phyloP scores from a whole-genome alignment of 2,797 vertebrate genomes.

The Valencia hispanica region DNA sequence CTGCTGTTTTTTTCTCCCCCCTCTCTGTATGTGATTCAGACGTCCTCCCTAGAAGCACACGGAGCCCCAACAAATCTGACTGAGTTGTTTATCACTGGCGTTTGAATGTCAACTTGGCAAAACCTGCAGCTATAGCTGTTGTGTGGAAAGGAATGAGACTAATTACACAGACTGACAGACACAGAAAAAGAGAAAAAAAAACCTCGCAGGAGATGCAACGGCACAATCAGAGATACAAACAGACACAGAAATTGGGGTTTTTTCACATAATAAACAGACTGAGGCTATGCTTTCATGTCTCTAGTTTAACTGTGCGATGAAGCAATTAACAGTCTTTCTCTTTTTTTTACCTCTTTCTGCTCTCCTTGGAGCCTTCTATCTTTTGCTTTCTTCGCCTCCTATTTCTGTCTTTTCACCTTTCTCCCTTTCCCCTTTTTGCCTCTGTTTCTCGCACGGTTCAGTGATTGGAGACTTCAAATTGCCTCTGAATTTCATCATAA shows the following conservation, averaged over 20 bases:
- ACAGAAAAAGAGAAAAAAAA: conserved; percentile 24
- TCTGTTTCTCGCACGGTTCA: conserved; percentile 49
- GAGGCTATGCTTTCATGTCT: conserved; percentile 80
- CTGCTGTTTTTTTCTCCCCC: not conserved
- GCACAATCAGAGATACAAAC: conserved; percentile 59
- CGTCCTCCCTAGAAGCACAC: conserved; percentile 60
- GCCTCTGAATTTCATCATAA: conserved; percentile 76
- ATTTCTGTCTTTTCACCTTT: conserved; percentile 24
- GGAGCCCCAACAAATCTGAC: conserved; percentile 60
- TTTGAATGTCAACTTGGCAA: conserved; percentile 68
- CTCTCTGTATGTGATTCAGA: conserved; percentile 29
- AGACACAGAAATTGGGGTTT: conserved; percentile 20
- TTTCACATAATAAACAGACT: conserved; percentile 72
- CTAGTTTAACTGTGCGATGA: conserved; percentile 66
- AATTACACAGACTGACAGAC: conserved; percentile 69
- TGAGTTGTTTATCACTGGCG: conserved; percentile 67
- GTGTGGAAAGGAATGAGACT: conserved; percentile 62
- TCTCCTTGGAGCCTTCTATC: conserved; percentile 25
- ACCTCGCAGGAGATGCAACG: conserved; percentile 49
- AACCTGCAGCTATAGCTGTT: conserved; percentile 68
- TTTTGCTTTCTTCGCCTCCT: conserved; percentile 32
- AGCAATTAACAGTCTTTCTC: conserved; percentile 70
- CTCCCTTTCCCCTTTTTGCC: conserved; percentile 21
- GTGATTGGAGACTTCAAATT: conserved; percentile 71
- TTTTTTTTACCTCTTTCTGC: conserved; percentile 22